Percentiles rank a stretch among this genome's conserved stretches.
phyloP scores from a whole-genome alignment of 2,888 invertebrate species.

The Biston stratarius region DNA sequence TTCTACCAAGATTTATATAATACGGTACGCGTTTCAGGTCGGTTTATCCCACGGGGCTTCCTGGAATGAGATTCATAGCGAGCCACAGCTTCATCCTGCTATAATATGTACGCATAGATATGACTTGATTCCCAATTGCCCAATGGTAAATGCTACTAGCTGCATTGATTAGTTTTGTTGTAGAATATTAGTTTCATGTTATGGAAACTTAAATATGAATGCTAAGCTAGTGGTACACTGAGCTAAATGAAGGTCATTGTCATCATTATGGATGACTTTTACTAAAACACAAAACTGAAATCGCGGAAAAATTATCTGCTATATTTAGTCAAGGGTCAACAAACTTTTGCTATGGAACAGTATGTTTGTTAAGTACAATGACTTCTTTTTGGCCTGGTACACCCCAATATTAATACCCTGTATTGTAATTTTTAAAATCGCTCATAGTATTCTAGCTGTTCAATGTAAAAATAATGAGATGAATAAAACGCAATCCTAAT shows the following conservation, averaged over 20 bases:
- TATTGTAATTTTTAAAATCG: no score
- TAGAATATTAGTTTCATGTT: constrained; percentile 6
- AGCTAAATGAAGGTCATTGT: not conserved
- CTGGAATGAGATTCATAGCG: constrained; percentile 48
- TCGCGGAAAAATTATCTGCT: no score
- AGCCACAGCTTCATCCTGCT: constrained; percentile 29
- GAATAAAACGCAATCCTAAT: no score
- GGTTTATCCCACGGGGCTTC: constrained; percentile 42
- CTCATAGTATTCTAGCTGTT: not conserved
- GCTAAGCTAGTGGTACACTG: not conserved
- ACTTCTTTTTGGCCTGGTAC: no score
- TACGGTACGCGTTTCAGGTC: constrained; percentile 45
- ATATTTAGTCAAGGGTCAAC: no score
- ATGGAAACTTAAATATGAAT: not conserved
- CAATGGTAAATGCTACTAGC: constrained; percentile 14
- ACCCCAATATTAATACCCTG: no score
- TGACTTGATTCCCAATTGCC: constrained; percentile 17
- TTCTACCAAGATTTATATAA: constrained; percentile 28
- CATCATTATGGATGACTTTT: no score
- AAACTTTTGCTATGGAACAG: no score
- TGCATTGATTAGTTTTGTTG: constrained; percentile 29
- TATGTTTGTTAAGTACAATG: no score
- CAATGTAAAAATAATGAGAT: no score
- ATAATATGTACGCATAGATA: constrained; percentile 15
- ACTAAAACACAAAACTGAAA: no score